phyloP scores from a whole-genome alignment of 2,113 vertebrate species.

The Pantherophis guttatus region DNA sequence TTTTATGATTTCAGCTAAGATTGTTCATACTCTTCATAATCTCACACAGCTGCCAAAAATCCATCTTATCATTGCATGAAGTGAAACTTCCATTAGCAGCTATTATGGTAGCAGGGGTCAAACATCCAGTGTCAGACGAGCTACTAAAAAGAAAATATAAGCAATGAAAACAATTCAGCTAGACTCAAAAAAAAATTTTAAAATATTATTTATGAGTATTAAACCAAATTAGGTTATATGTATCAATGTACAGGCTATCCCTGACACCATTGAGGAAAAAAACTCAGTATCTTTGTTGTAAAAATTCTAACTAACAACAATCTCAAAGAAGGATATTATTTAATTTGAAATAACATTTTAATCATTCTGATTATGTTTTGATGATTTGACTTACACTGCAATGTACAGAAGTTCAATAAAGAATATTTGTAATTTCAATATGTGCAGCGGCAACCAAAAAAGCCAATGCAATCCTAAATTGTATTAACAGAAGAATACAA shows the following conservation, averaged over 20 bases:
- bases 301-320: background rate
- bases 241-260: slow-evolving; percentile 21
- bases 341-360: background rate
- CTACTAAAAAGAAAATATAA: slow-evolving; percentile 66
- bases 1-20: slow-evolving; percentile 81
- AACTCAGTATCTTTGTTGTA: background rate
- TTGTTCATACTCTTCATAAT: slow-evolving; percentile 84
- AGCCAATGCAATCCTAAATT: too few species aligned
- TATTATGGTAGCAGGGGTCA: slow-evolving; percentile 75
- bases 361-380: slow-evolving; percentile 23
- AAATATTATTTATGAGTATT: slow-evolving; percentile 13
- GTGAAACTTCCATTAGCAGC: slow-evolving; percentile 89
- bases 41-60: slow-evolving; percentile 84
- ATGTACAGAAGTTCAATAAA: slow-evolving; percentile 14
- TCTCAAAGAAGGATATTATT: background rate
- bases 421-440: slow-evolving; percentile 38
- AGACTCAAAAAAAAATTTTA: background rate
- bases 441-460: too few species aligned
- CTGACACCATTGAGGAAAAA: slow-evolving; percentile 16
- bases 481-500: too few species aligned
- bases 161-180: slow-evolving; percentile 45
- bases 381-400: slow-evolving; percentile 11
- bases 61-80: slow-evolving; percentile 87
- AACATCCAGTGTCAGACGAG: slow-evolving; percentile 66
- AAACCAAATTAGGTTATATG: slow-evolving; percentile 10